A percentile compares a stretch with the other conserved stretches of the same genome.
phyloP scores from a whole-genome alignment of 2,113 vertebrate genomes.

The Silurus asotus region DNA sequence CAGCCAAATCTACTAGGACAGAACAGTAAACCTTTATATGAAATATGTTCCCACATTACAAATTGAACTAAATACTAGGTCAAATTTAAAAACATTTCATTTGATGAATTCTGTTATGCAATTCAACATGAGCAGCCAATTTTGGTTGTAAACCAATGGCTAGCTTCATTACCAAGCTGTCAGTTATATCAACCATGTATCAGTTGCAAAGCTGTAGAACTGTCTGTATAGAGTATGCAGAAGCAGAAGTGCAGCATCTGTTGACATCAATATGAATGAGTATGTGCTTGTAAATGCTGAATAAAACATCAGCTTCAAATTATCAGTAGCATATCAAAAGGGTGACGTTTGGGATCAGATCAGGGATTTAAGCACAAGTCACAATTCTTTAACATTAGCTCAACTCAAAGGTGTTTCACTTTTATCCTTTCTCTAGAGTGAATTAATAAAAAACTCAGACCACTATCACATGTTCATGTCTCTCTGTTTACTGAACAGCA shows the following conservation, averaged over 20 bases:
- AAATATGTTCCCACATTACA: neutral
- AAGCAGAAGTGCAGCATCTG: neutral
- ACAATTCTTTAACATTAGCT: neutral
- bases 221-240: neutral
- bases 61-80: neutral
- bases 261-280: neutral
- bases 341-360: neutral
- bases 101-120: neutral
- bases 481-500: too few relatives aligned
- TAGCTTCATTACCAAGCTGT: neutral
- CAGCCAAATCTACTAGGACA: neutral
- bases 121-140: neutral
- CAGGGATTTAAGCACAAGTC: neutral
- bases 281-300: neutral
- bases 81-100: neutral
- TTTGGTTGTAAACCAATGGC: neutral
- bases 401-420: neutral
- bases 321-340: neutral
- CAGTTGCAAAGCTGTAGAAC: neutral
- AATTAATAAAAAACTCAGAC: too few relatives aligned
- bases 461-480: too few relatives aligned
- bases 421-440: neutral
- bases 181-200: neutral
- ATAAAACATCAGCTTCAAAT: neutral
- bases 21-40: neutral